phyloP scores from a whole-genome alignment of 2,113 vertebrate species.

The Chlamydotis undulata region DNA sequence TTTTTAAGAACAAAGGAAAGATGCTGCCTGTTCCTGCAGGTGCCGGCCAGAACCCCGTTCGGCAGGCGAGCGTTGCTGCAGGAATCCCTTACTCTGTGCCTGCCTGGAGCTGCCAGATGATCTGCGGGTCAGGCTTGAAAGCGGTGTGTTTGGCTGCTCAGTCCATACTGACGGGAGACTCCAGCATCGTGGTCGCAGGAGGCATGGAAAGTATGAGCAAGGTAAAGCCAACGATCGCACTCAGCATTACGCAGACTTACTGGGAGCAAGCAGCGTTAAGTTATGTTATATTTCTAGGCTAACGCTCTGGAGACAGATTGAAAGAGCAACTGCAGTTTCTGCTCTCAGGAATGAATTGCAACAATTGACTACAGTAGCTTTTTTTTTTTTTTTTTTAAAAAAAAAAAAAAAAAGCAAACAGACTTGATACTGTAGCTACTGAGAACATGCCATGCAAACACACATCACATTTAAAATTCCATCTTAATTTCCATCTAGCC shows the following conservation, averaged over 20 bases:
- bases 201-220: constrained; percentile 99
- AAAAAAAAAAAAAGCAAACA: too few species aligned
- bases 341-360: not conserved
- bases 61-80: constrained; percentile 87
- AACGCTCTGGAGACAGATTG: accelerated
- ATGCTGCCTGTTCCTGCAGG: constrained; percentile 70
- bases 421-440: not conserved
- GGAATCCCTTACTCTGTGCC: constrained; percentile 90
- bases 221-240: constrained; percentile 69
- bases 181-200: constrained; percentile 90
- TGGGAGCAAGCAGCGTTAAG: not conserved
- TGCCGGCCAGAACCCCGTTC: constrained; percentile 91
- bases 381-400: not conserved
- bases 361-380: not conserved
- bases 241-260: accelerated
- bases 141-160: constrained; percentile 91
- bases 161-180: constrained; percentile 83
- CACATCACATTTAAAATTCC: not conserved
- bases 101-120: constrained; percentile 96
- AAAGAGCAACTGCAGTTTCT: not conserved
- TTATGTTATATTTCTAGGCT: not conserved
- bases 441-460: not conserved
- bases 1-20: not conserved
- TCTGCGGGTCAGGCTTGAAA: constrained; percentile 95
- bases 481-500: not conserved